Evolutionary conservation across 2,888 invertebrate genomes (phyloP), one percentile per base, ranked within the genome.

Genomic region (Unio pictorum): DNA sequence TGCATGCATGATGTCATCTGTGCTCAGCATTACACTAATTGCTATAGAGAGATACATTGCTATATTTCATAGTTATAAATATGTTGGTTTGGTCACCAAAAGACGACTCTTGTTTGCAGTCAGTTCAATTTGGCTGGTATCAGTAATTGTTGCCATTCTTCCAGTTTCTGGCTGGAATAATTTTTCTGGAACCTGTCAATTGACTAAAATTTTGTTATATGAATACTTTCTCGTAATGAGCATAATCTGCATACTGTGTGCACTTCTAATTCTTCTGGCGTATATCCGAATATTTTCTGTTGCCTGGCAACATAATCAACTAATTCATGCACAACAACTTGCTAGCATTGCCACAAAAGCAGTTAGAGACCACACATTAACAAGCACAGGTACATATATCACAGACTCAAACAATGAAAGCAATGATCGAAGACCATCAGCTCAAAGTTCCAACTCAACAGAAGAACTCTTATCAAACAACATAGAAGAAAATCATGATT

Each of bases 1-100:
- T 65, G 69, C 71, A 15, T 72, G 76, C 59, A 69, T 76, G 70
- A 72, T 76, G 74, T 76, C 76, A 23, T 74, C 74, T 28, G 71
- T 74, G 26, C 59, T 76, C 5, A 76, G 72, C 56, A 66, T 76
- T 4, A 67, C 63, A 8, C 59, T 74, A 6, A 76, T 76, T 54
- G 74, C 76, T 15, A 55, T 62, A 18, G 76, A 76, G 18, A 60
- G 76, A 54, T 74, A 72, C 20, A 67, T 76, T 17, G 76, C 74
- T 17, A 66, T 76, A 15, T 71, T 76, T 30, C 64, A 76, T 34
- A 62, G 72, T 11, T 74, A 68, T 58, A 58, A 66, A 23, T 74
- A 76, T 60, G 64, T 64, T 30, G 23, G 64, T 17, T 68, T 72
- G 68, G 68, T 76, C 8, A 72, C 74, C 8, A 71, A 61, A n/a